These are phyloP conservation scores for Dasyornis broadbenti DNA, from an alignment of 2,113 vertebrate genomes.

Conservation along the genomic window DNA sequence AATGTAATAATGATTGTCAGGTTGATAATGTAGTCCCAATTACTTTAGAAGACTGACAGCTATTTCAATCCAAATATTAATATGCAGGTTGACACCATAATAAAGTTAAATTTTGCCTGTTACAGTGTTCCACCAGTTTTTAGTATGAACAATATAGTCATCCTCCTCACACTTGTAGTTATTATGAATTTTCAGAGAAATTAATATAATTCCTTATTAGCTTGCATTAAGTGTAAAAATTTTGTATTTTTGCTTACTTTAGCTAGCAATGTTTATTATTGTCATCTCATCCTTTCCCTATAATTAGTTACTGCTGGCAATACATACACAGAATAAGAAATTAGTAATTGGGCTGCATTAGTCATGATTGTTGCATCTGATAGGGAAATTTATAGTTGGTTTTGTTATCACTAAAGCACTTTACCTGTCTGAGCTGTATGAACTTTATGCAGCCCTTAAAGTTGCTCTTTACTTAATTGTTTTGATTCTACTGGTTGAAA, in stretches of 20 bases:
- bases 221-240: neutral
- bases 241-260: neutral
- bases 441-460: neutral
- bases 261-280: neutral
- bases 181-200: neutral
- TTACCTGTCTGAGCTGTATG: neutral
- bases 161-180: neutral
- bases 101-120: neutral
- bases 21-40: neutral
- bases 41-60: neutral
- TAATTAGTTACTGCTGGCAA: neutral
- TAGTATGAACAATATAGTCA: neutral
- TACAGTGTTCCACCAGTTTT: neutral
- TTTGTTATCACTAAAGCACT: neutral
- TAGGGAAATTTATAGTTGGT: neutral
- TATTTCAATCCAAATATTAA: neutral
- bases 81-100: neutral
- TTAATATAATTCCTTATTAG: neutral
- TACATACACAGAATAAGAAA: neutral
- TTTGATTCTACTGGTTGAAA: neutral
- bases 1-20: neutral
- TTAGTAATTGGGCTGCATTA: conserved; percentile 1
- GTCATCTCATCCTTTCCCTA: neutral
- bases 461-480: neutral
- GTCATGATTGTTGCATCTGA: neutral